Evolutionary conservation across 2,113 vertebrate species (phyloP).

Genomic region (Leuciscus idus): DNA sequence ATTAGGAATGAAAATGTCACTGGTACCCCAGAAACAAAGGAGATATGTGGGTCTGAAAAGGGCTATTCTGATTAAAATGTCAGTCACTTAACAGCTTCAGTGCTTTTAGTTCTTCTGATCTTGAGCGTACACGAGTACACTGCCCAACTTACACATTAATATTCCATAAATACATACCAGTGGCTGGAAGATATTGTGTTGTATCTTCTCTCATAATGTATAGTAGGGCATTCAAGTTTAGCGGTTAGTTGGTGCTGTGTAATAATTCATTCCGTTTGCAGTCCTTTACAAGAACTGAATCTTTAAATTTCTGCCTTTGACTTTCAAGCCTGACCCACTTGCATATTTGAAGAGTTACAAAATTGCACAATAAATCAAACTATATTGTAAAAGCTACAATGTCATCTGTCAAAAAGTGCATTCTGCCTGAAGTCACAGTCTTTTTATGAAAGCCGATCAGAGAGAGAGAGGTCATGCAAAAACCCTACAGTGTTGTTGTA

Average conservation of each 20-base stretch:
- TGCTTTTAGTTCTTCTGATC: slow-evolving; percentile 19
- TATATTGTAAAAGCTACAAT: slow-evolving; percentile 33
- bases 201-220: not conserved
- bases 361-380: slow-evolving; percentile 34
- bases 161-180: slow-evolving; percentile 27
- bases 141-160: not conserved
- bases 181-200: slow-evolving; percentile 27
- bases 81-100: slow-evolving; percentile 66
- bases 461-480: slow-evolving; percentile 22
- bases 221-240: not conserved
- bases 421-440: not conserved
- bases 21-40: slow-evolving; percentile 35
- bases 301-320: slow-evolving; percentile 19
- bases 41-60: slow-evolving; percentile 45
- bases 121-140: not conserved
- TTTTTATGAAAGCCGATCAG: slow-evolving; percentile 13
- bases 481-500: slow-evolving; percentile 2
- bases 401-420: slow-evolving; percentile 12
- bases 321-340: slow-evolving; percentile 19
- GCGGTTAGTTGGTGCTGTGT: not conserved
- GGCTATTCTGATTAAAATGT: slow-evolving; percentile 70
- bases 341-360: slow-evolving; percentile 19
- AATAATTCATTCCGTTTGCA: slow-evolving; percentile 14
- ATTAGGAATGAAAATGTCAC: slow-evolving; percentile 63
- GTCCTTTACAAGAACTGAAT: not conserved